Evolutionary conservation across 2,113 vertebrate species (phyloP).

Genomic region (Lontra canadensis): DNA sequence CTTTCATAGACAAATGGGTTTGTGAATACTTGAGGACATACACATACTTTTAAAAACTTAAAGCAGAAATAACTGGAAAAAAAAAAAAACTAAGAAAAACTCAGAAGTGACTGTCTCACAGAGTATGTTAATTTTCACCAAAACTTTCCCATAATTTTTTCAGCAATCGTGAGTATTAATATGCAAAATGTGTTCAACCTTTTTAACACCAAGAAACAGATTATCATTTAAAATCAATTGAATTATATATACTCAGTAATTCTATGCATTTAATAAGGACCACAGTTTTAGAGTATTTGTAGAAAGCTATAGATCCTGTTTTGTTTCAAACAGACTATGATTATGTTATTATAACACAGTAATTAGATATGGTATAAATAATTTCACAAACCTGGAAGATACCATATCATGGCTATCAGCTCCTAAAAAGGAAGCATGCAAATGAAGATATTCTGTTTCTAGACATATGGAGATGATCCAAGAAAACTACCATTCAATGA

Average conservation of each 20-base stretch:
- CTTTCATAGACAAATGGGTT: constrained; percentile 5
- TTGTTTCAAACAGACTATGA: neutral
- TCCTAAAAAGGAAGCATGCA: constrained; percentile 41
- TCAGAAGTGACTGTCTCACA: neutral
- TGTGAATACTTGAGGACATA: neutral
- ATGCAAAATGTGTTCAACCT: neutral
- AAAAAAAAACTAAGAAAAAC: constrained; percentile 10
- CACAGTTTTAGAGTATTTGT: neutral
- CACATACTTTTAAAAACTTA: neutral
- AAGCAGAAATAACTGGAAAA: neutral
- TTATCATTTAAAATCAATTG: constrained; percentile 39
- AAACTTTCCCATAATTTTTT: neutral
- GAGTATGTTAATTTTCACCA: neutral
- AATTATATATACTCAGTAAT: constrained; percentile 31
- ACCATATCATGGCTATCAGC: neutral
- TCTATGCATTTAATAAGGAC: constrained; percentile 21
- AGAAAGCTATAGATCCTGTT: neutral
- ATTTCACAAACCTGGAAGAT: constrained; percentile 2
- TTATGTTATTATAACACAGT: neutral
- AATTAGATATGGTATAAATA: constrained; percentile 17
- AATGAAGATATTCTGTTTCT: neutral
- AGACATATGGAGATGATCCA: neutral
- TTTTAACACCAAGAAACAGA: constrained; percentile 15
- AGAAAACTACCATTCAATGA: neutral
- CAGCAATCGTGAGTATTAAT: neutral